phyloP scores from a whole-genome alignment of 2,113 vertebrate species.

The Diphyllodes magnificus region DNA sequence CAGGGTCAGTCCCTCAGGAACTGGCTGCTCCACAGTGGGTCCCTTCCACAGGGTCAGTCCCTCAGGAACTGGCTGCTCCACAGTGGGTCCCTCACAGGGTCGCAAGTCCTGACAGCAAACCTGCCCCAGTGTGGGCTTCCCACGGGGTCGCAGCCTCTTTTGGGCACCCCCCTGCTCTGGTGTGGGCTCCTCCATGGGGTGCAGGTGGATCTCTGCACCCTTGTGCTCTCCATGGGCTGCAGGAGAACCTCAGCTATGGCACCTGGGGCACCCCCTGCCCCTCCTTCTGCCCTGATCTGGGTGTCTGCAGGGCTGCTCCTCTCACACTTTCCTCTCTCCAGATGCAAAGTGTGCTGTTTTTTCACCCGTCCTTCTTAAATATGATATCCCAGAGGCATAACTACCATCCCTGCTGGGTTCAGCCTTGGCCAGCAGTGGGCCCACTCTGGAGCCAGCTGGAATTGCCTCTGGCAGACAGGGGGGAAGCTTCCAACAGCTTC shows the following conservation, averaged over 20 bases:
- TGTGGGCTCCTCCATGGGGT: rapidly evolving
- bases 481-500: not conserved
- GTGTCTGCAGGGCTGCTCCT: not conserved
- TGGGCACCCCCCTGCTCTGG: rapidly evolving
- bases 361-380: not conserved
- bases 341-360: not conserved
- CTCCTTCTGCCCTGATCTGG: not conserved
- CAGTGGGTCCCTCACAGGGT: not conserved
- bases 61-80: not conserved
- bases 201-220: not conserved
- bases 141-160: not conserved
- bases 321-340: not conserved
- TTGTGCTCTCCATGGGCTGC: not conserved
- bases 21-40: no score
- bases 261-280: not conserved
- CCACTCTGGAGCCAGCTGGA: not conserved
- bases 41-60: not conserved
- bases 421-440: rapidly evolving
- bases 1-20: not conserved
- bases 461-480: not conserved
- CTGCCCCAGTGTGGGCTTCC: not conserved
- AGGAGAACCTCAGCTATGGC: not conserved
- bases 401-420: not conserved
- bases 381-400: not conserved
- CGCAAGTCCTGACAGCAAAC: not conserved